Percentiles rank a stretch among this genome's conserved stretches.
Evolutionary conservation across 2,888 invertebrate genomes (phyloP).

Genomic region (Rhorus exstirpatorius): DNA sequence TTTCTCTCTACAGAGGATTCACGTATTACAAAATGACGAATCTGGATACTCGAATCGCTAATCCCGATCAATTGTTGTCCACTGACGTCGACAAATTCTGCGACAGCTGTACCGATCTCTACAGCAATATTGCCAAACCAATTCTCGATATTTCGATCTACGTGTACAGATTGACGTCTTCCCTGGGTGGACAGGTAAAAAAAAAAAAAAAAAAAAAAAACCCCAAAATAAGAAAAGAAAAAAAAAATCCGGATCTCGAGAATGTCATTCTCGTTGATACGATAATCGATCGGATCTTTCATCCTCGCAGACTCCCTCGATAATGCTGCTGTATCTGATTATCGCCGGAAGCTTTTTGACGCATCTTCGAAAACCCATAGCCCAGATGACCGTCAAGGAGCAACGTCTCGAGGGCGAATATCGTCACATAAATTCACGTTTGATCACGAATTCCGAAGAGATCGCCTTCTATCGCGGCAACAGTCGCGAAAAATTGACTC

Average conservation of each 20-base stretch:
- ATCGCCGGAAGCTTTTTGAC: conserved; percentile 95
- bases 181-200: conserved; percentile 92
- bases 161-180: conserved; percentile 94
- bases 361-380: conserved; percentile 94
- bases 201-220: neutral
- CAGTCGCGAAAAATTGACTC: conserved; percentile 94
- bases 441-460: conserved; percentile 99
- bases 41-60: conserved; percentile 97
- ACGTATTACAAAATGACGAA: conserved; percentile 99
- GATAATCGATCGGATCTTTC: neutral
- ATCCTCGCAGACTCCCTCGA: conserved; percentile 92
- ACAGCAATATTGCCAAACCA: conserved; percentile 98
- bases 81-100: conserved; percentile 99
- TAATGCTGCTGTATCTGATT: conserved; percentile 95
- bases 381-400: conserved; percentile 95
- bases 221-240: no score
- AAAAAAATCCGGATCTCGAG: neutral
- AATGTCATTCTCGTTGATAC: neutral
- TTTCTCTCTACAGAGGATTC: conserved; percentile 90
- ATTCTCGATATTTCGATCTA: conserved; percentile 97
- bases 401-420: conserved; percentile 99
- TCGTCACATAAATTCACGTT: conserved; percentile 97
- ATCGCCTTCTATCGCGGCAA: conserved; percentile 94
- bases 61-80: conserved; percentile 98
- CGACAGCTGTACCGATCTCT: conserved; percentile 97